Evolutionary conservation across 2,888 invertebrate species (phyloP), one percentile per base, ranked within the genome.

Genomic region (Idaea dimidiata): DNA sequence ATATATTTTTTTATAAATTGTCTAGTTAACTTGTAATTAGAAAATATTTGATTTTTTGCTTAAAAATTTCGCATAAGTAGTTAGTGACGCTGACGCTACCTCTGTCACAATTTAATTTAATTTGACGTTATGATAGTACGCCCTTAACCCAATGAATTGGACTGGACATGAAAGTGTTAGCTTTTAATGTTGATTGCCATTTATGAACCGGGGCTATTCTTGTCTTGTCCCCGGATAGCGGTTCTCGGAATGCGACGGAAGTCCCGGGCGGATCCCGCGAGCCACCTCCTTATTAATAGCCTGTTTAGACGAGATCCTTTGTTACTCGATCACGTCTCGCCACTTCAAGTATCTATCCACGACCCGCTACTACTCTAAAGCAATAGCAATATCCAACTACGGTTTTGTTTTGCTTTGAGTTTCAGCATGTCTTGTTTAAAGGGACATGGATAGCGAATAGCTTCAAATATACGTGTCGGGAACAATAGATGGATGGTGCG

Each of bases 261-360:
- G 90, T 86, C 85, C 86, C 86, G 84, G 78, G 75, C 82, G 83
- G 81, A 83, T 81, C 86, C 80, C 81, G 81, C 81, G 82, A 84
- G 82, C 88, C 88, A 86, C 84, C 88, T 88, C 89, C 88, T 89
- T 91, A 90, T 91, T 91, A 91, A 91, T 91, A 91, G 83, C 87
- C 89, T 90, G 90, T 89, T 91, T 91, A 90, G 87, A 87, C 87
- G 83, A 81, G 84, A 87, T 87, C 87, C 88, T 91, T 91, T 89
- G 90, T 91, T 88, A 87, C 86, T 85, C 81, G 82, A 86, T 86
- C 89, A 87, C 89, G 87, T 88, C 87, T 85, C 83, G 83, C 83
- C 85, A 86, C 86, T 84, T 83, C 76, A 83, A 70, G 75, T 73
- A 78, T 63, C 73, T 68, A 61, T 54, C 54, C 59, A 53, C 17